Evolutionary conservation across 1,140 invertebrate genomes (phyloP), one percentile per base, ranked within the genome.

Genomic region (Asobara japonica): DNA sequence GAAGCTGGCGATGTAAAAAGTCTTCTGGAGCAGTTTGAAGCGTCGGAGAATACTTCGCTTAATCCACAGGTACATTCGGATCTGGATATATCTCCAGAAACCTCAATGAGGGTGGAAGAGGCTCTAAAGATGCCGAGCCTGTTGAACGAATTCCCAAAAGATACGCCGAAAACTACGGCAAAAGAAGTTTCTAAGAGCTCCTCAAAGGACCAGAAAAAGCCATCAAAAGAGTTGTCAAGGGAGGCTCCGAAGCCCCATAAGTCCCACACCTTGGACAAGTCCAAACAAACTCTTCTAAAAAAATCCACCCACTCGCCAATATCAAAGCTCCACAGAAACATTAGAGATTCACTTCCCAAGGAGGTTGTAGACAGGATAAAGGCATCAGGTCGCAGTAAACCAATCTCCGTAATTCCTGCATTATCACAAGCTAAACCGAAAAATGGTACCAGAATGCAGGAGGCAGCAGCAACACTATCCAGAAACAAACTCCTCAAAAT

Each of bases 21-120:
- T 80, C 82, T 90, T 8, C 75, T 90, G 18, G 89, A 89, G 67
- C 88, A 90, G 77, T 90, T 90, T 84, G 89, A 90, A 80, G 87
- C 87, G 27, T 81, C 85, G 0, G 87, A 88, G 77, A 79, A 73
- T 73, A 76, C 38, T 77, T 76, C 18, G 0, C 20, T 25, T 3
- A 18, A 29, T 64, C 41, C 41, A 3, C 41, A 48, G 22, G 22
- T 22, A 3, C 18, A 2, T 41, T 27, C 16, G 8, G 29, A 31
- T 2, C 25, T n/a, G 30, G 16, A 67, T 22, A 65, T 7, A 1
- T 10, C 6, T 25, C 11, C 4, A 27, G 0, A 71, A 11, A 16
- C n/a, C n/a, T n/a, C n/a, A n/a, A n/a, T n/a, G n/a, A n/a, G n/a
- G n/a, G n/a, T n/a, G n/a, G n/a, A n/a, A n/a, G n/a, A n/a, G n/a